phyloP scores from a whole-genome alignment of 2,797 vertebrate genomes.

The Coregonus sp. region DNA sequence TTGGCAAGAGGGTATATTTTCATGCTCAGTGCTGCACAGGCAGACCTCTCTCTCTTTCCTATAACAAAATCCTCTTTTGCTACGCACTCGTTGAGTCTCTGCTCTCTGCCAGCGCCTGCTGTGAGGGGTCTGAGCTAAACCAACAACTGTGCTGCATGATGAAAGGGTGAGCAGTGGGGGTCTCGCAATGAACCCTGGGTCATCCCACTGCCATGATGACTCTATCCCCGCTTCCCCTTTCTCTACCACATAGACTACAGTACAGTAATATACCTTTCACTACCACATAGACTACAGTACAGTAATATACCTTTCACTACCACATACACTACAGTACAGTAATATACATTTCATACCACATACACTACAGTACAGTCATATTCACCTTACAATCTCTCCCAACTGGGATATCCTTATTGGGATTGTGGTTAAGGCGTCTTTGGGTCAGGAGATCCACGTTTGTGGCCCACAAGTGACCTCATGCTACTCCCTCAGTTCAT shows the following conservation, averaged over 20 bases:
- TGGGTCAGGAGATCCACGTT: neutral
- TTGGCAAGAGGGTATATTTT: conserved; percentile 50
- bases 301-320: conserved; percentile 35
- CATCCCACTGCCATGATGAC: conserved; percentile 63
- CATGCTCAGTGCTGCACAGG: conserved; percentile 16
- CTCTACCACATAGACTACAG: conserved; percentile 50
- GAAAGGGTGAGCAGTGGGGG: conserved; percentile 64
- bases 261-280: conserved; percentile 6
- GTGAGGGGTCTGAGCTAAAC: conserved; percentile 73
- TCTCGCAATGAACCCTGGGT: conserved; percentile 53
- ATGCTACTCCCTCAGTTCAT: neutral
- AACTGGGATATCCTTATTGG: neutral
- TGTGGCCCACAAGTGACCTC: neutral
- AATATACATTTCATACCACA: conserved; percentile 28
- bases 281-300: conserved; percentile 6
- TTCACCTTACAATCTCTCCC: conserved; percentile 33
- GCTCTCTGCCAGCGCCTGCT: conserved; percentile 68
- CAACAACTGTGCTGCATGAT: conserved; percentile 74
- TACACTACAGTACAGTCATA: conserved; percentile 30
- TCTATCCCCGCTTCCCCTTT: conserved; percentile 68
- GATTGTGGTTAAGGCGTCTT: neutral
- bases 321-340: conserved; percentile 26
- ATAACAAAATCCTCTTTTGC: conserved; percentile 64
- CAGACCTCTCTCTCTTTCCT: conserved; percentile 45
- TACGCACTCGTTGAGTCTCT: conserved; percentile 29